phyloP scores from a whole-genome alignment of 2,888 invertebrate species.

The Drosophila trichaetosa region DNA sequence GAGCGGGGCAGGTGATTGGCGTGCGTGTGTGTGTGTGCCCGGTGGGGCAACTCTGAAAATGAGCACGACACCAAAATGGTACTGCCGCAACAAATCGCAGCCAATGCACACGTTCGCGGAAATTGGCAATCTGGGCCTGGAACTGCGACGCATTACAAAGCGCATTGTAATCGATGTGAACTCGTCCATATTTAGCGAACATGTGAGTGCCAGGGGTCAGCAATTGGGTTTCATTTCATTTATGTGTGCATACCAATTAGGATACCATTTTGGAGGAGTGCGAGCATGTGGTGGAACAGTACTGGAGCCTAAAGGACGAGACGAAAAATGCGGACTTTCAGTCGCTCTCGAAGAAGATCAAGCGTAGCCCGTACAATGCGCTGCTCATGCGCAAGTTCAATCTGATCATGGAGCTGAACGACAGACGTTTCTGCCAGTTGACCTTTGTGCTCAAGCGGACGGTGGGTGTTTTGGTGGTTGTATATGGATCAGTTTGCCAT shows the following conservation, averaged over 20 bases:
- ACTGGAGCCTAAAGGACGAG: slow-evolving; percentile 82
- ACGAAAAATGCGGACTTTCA: slow-evolving; percentile 78
- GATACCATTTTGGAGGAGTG: slow-evolving; percentile 82
- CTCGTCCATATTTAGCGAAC: slow-evolving; percentile 82
- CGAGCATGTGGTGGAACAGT: slow-evolving; percentile 78
- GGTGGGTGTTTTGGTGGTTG: slow-evolving; percentile 54
- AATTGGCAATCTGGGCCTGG: slow-evolving; percentile 81
- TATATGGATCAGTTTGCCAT: too few species aligned
- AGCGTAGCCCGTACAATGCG: slow-evolving; percentile 84
- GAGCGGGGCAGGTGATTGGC: slow-evolving; percentile 58
- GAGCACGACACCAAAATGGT: slow-evolving; percentile 83
- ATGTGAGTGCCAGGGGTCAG: slow-evolving; percentile 70
- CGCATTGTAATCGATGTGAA: slow-evolving; percentile 83
- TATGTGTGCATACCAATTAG: slow-evolving; percentile 38
- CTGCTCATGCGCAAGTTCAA: slow-evolving; percentile 80
- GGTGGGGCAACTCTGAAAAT: slow-evolving; percentile 63
- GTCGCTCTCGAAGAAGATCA: slow-evolving; percentile 82
- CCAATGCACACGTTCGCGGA: slow-evolving; percentile 82
- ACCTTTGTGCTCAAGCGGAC: slow-evolving; percentile 83
- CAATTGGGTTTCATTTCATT: neutral
- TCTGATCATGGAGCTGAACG: slow-evolving; percentile 79
- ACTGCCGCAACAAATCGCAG: slow-evolving; percentile 83
- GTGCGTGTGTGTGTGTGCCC: slow-evolving; percentile 21
- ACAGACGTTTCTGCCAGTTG: slow-evolving; percentile 81
- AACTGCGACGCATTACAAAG: slow-evolving; percentile 82